Percentiles rank a stretch among this genome's conserved stretches.
phyloP scores from a whole-genome alignment of 1,140 invertebrate genomes.

The Bombus polaris region DNA sequence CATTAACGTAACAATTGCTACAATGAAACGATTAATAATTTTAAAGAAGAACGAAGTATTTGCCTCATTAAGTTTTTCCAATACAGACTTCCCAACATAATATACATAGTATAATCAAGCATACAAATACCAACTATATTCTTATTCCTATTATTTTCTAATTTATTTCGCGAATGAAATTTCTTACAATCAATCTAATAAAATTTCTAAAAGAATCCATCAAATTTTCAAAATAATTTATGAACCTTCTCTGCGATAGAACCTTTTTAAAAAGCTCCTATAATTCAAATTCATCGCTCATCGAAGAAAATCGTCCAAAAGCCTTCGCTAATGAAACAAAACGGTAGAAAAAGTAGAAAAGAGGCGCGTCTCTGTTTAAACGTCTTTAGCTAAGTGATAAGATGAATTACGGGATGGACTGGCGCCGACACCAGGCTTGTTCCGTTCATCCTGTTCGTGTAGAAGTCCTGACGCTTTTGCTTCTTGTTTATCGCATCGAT shows the following conservation, averaged over 20 bases:
- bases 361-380: constrained; percentile 35
- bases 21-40: background rate
- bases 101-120: background rate
- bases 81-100: background rate
- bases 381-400: constrained; percentile 28
- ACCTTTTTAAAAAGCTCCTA: background rate
- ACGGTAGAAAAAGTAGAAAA: constrained; percentile 14
- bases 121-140: no score
- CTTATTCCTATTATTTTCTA: background rate
- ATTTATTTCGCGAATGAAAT: background rate
- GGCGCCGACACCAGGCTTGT: constrained; percentile 27
- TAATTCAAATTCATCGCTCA: background rate
- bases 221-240: background rate
- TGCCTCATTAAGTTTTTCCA: background rate
- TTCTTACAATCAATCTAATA: background rate
- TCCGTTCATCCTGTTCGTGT: background rate
- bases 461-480: background rate
- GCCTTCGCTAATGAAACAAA: background rate
- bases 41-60: background rate
- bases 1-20: background rate
- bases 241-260: background rate
- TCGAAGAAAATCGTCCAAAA: background rate
- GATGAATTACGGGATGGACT: constrained; percentile 58
- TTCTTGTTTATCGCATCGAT: constrained; percentile 21
- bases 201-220: background rate